Evolutionary conservation across 2,797 vertebrate genomes (phyloP), one percentile per base, ranked within the genome.

Genomic region (Gymnodraco acuticeps): DNA sequence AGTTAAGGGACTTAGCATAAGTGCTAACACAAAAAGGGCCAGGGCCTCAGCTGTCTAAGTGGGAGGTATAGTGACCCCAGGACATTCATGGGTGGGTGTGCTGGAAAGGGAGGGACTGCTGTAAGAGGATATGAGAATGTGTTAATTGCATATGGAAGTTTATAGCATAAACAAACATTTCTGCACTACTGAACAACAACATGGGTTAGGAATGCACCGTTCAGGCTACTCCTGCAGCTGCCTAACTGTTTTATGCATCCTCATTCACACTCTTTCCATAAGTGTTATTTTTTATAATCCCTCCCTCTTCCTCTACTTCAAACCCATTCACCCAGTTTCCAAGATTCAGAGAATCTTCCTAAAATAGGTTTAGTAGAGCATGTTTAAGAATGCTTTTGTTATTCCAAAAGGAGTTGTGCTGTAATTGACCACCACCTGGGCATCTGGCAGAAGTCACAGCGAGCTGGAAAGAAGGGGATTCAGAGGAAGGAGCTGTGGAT

Each of bases 371-470:
- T 60, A 78, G 68, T 82, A 75, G 80, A 88, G 80, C 80, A 86
- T 78, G 83, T 88, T 82, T 87, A 90, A 88, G 84, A 88, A 90
- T 84, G 80, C 77, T 87, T 90, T 93, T 91, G 87, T 93, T 90
- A 90, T 91, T 91, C 81, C 87, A 89, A 78, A 86, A 85, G 73
- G 77, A 90, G 84, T 86, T 87, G 80, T 88, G 89, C 80, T 86
- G 89, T 90, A 94, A 92, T 91, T 92, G 89, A 88, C 86, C 82
- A 88, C 89, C 91, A 93, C 91, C 92, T 94, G 89, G 91, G 89
- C 90, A 89, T 89, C 87, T 93, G 93, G 89, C 87, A 92, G 85
- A 78, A 89, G 88, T 83, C 84, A 78, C 72, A 73, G 77, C 23
- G 58, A 85, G 69, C 71, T 50, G 16, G 73, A 83, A 68, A 71